Evolutionary conservation across 2,888 invertebrate genomes (phyloP).

Genomic region (Polietes domitor): DNA sequence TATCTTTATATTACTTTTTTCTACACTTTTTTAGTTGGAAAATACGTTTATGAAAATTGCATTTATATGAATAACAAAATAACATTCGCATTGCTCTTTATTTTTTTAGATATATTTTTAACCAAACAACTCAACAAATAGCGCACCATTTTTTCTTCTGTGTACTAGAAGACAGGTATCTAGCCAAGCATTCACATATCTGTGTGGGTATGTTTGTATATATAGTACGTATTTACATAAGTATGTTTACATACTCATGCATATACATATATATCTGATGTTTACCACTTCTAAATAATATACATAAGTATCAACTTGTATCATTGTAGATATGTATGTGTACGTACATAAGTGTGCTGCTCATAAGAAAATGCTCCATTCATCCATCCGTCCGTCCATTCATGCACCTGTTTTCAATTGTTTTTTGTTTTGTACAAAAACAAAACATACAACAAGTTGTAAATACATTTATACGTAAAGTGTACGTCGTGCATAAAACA

Average conservation of each 20-base stretch:
- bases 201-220: too few relatives aligned
- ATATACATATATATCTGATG: not conserved
- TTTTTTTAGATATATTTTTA: too few relatives aligned
- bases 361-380: not conserved
- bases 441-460: not conserved
- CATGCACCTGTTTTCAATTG: constrained; percentile 29
- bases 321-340: not conserved
- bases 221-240: not conserved
- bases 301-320: not conserved
- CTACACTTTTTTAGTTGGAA: too few relatives aligned
- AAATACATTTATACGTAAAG: not conserved
- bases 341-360: not conserved
- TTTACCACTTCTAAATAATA: not conserved
- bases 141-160: too few relatives aligned
- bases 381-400: not conserved
- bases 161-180: too few relatives aligned
- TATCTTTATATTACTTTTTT: too few relatives aligned
- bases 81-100: too few relatives aligned
- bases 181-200: too few relatives aligned
- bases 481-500: not conserved
- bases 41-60: too few relatives aligned
- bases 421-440: not conserved
- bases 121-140: too few relatives aligned
- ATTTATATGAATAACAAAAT: too few relatives aligned
- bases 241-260: not conserved